Conservation (phyloP, 2,888 invertebrate genomes). For the Hemistola chrysoprasaria region DNA sequence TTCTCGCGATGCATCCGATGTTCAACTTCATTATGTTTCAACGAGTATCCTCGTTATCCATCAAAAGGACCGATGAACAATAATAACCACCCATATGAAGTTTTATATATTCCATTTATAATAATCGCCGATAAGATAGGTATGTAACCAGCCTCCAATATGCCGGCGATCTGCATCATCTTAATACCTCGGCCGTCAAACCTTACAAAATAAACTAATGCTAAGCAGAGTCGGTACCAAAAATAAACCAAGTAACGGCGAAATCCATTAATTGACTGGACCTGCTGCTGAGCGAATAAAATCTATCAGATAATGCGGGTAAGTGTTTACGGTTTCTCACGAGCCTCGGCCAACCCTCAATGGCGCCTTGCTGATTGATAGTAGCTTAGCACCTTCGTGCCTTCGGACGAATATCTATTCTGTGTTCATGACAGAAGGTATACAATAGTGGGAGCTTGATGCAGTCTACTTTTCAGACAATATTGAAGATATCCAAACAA, state of each 20-base stretch:
- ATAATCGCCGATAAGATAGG: constrained; percentile 43
- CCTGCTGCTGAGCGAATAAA: constrained; percentile 75
- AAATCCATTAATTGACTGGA: constrained; percentile 80
- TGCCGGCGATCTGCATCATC: constrained; percentile 53
- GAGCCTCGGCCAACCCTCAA: constrained; percentile 77
- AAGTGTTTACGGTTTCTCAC: constrained; percentile 82
- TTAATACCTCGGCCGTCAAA: constrained; percentile 68
- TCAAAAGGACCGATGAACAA: constrained; percentile 26
- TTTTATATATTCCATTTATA: constrained; percentile 42
- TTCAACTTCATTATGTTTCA: constrained; percentile 28
- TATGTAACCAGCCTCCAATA: constrained; percentile 43
- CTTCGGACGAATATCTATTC: constrained; percentile 36
- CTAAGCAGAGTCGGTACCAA: constrained; percentile 64
- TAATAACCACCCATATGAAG: constrained; percentile 33
- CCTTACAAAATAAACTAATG: constrained; percentile 72
- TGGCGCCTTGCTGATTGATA: constrained; percentile 82
- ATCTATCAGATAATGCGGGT: constrained; percentile 77
- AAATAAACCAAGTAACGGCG: constrained; percentile 78
- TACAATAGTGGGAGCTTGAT: constrained; percentile 19
- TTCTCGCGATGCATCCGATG: constrained; percentile 24
- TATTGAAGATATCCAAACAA: constrained; percentile 15
- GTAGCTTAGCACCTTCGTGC: constrained; percentile 64
- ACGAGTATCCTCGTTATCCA: constrained; percentile 16
- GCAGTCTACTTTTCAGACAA: constrained; percentile 34
- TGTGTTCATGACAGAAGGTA: constrained; percentile 33